phyloP scores from a whole-genome alignment of 2,888 invertebrate species.

The Lasioglossum oenotherae region DNA sequence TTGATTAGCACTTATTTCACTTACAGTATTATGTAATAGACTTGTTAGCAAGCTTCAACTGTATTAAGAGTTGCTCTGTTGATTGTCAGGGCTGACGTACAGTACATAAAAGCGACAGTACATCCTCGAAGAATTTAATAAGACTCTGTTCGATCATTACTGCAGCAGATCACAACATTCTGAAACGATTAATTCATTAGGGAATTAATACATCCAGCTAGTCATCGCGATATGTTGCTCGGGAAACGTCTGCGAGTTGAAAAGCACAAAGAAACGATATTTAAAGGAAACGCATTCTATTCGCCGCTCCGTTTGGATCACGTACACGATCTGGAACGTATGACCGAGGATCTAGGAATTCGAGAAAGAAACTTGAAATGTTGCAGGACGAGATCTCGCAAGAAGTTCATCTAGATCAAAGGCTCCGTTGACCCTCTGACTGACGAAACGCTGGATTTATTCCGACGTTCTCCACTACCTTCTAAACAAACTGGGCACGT shows the following conservation, averaged over 20 bases:
- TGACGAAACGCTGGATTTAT: conserved; percentile 65
- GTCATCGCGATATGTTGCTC: conserved; percentile 28
- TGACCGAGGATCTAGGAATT: conserved; percentile 70
- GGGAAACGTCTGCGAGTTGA: conserved; percentile 4
- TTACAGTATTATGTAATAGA: background rate
- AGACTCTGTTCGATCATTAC: background rate
- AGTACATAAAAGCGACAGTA: background rate
- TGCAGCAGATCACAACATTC: background rate
- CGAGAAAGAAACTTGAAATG: conserved; percentile 69
- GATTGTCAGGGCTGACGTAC: background rate
- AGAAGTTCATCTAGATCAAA: conserved; percentile 71
- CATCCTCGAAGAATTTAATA: background rate
- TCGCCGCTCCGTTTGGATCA: conserved; percentile 51
- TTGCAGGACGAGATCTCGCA: conserved; percentile 63
- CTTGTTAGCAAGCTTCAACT: background rate
- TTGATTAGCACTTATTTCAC: background rate
- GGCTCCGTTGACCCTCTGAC: conserved; percentile 61
- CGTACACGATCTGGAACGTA: conserved; percentile 59
- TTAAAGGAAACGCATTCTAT: conserved; percentile 46
- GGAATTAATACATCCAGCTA: conserved; percentile 44
- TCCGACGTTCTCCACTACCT: conserved; percentile 48
- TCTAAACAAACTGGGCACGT: conserved; percentile 54
- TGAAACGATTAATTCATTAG: background rate
- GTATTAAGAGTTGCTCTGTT: background rate
- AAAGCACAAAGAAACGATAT: conserved; percentile 37